Conservation (phyloP, 2,797 vertebrate species). For the Coregonus suidteri region DNA sequence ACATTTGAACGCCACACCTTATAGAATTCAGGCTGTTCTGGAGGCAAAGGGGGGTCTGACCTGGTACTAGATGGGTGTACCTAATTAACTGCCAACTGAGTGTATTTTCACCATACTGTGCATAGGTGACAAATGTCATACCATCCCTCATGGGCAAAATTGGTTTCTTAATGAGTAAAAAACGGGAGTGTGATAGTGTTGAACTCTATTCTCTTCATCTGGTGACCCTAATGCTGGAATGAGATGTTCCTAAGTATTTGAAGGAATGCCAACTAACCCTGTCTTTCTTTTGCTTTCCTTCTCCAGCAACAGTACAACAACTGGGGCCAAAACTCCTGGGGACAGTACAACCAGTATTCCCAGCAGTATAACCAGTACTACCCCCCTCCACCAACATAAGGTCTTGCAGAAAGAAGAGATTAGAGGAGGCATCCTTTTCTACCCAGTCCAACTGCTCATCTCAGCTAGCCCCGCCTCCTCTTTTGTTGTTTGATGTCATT, state of each 20-base stretch:
- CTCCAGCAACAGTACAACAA: conserved; percentile 76
- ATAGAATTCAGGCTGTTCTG: too few species aligned
- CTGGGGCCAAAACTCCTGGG: conserved; percentile 91
- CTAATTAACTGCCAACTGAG: too few species aligned
- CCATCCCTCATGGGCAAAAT: neutral
- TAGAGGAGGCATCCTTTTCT: conserved; percentile 37
- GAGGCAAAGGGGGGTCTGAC: too few species aligned
- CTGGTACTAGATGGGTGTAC: too few species aligned
- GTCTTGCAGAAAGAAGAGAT: conserved; percentile 42
- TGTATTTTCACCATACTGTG: neutral
- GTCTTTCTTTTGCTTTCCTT: neutral
- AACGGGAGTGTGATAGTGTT: too few species aligned
- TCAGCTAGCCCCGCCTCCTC: neutral
- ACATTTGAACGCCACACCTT: too few species aligned
- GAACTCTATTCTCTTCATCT: too few species aligned
- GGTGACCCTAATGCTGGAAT: neutral
- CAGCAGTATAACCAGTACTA: conserved; percentile 96
- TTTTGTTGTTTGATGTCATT: conserved; percentile 23
- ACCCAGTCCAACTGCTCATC: conserved; percentile 32
- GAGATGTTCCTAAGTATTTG: neutral
- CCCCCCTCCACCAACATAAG: conserved; percentile 92
- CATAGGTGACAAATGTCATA: neutral
- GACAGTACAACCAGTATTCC: conserved; percentile 79
- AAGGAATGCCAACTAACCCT: neutral
- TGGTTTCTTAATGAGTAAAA: too few species aligned